phyloP scores from a whole-genome alignment of 2,797 vertebrate species.

The Siniperca obscura region DNA sequence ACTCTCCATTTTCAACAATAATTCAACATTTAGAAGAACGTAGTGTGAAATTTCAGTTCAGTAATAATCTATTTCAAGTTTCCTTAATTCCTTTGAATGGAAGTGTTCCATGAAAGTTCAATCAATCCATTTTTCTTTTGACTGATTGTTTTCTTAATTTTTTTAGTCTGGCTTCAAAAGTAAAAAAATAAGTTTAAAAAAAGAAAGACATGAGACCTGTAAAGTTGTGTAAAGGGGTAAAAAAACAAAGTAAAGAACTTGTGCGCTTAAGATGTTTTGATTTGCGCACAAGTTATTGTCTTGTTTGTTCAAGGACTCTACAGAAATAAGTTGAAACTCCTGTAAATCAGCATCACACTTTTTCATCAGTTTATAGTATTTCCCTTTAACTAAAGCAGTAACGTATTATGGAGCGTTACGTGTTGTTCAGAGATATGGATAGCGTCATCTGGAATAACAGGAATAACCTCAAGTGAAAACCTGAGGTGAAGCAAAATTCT shows the following conservation, averaged over 20 bases:
- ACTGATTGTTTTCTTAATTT: no score
- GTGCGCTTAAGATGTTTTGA: no score
- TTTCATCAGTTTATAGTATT: no score
- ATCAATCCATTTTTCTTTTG: not conserved
- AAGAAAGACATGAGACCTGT: not conserved
- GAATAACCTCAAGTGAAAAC: no score
- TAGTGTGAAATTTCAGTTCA: not conserved
- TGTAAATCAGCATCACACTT: no score
- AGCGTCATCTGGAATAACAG: no score
- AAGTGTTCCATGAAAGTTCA: not conserved
- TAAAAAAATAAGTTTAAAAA: not conserved
- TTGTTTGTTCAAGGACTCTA: not conserved
- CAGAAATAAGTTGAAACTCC: not conserved
- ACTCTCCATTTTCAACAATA: not conserved
- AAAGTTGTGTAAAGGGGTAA: not conserved
- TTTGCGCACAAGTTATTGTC: not conserved
- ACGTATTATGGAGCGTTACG: no score
- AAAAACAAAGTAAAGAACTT: not conserved
- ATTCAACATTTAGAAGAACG: not conserved
- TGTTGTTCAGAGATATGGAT: no score
- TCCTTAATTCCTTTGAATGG: not conserved
- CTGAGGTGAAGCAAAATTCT: no score
- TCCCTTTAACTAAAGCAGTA: no score
- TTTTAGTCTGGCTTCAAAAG: no score
- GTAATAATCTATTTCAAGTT: not conserved